These are phyloP conservation scores for Leptodactylus fallax DNA, from an alignment of 2,797 vertebrate species.

Conservation along the genomic window DNA sequence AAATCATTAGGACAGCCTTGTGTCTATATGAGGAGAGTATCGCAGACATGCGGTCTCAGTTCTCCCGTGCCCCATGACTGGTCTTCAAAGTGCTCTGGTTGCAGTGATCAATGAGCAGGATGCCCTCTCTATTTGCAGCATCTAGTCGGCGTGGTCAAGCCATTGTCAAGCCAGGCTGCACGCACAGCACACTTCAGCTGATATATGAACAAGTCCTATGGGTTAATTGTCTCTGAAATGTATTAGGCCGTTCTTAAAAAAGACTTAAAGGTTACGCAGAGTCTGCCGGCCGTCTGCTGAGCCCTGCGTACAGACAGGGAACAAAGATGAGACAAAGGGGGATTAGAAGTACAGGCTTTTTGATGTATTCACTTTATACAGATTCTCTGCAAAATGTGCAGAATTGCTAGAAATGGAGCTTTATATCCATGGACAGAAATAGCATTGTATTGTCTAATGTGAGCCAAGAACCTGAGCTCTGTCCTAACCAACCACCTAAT, in stretches of 20 bases:
- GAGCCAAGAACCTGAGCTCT: not conserved
- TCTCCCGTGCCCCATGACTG: not conserved
- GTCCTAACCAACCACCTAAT: not conserved
- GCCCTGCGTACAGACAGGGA: not conserved
- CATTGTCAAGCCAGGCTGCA: conserved; percentile 5
- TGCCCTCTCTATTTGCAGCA: conserved; percentile 10
- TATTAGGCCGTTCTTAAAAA: conserved; percentile 22
- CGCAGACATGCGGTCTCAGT: not conserved
- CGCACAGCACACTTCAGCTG: not conserved
- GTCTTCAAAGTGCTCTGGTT: conserved; percentile 3
- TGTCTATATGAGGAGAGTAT: not conserved
- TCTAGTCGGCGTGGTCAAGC: not conserved
- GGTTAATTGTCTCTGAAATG: conserved; percentile 22
- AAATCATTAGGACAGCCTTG: not conserved
- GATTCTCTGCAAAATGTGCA: not conserved
- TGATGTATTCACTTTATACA: conserved; percentile 29
- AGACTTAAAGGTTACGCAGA: conserved; percentile 27
- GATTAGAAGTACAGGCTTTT: conserved; percentile 8
- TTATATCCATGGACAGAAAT: conserved; percentile 1
- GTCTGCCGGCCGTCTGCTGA: conserved; percentile 6
- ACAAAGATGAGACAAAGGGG: conserved; percentile 32
- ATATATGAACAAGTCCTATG: not conserved
- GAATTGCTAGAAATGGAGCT: not conserved
- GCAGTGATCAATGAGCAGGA: conserved; percentile 4
- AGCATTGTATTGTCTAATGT: conserved; percentile 4